Percentiles rank a stretch among this genome's conserved stretches.
phyloP scores from a whole-genome alignment of 2,888 invertebrate species.

The Byasa hedistus region DNA sequence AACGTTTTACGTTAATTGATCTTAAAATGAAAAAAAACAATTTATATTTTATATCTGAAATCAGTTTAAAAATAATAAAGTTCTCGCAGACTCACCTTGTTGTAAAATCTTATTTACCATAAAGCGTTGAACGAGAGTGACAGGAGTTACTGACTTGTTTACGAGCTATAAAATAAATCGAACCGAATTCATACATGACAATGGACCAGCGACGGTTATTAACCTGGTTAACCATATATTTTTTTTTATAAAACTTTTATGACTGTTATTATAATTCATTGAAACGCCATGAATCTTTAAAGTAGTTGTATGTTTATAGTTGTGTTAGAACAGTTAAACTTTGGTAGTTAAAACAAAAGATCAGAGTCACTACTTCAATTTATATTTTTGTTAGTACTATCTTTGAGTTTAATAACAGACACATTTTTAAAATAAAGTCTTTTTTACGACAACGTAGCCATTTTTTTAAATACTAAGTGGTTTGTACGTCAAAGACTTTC shows the following conservation, averaged over 20 bases:
- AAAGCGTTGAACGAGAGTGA: constrained; percentile 67
- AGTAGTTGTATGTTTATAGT: not conserved
- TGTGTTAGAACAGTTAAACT: not conserved
- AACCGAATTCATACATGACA: constrained; percentile 51
- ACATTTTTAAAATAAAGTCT: too few species aligned
- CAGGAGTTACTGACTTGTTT: constrained; percentile 70
- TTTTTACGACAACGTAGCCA: not conserved
- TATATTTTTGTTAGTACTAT: not conserved
- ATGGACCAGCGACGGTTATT: constrained; percentile 35
- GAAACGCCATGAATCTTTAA: not conserved
- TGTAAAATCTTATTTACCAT: constrained; percentile 73
- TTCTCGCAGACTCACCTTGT: constrained; percentile 57
- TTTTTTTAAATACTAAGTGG: too few species aligned
- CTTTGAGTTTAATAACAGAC: not conserved
- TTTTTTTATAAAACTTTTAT: constrained; percentile 11
- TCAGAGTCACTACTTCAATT: not conserved
- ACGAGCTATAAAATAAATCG: constrained; percentile 76
- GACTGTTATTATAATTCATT: not conserved
- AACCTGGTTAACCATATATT: constrained; percentile 28
- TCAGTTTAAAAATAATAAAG: constrained; percentile 45
- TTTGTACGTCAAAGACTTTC: too few species aligned
- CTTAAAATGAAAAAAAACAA: too few species aligned
- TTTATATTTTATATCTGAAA: not conserved
- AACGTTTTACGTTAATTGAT: too few species aligned
- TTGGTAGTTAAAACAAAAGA: not conserved